phyloP scores from a whole-genome alignment of 2,113 vertebrate genomes.

The Ceratotherium simum region DNA sequence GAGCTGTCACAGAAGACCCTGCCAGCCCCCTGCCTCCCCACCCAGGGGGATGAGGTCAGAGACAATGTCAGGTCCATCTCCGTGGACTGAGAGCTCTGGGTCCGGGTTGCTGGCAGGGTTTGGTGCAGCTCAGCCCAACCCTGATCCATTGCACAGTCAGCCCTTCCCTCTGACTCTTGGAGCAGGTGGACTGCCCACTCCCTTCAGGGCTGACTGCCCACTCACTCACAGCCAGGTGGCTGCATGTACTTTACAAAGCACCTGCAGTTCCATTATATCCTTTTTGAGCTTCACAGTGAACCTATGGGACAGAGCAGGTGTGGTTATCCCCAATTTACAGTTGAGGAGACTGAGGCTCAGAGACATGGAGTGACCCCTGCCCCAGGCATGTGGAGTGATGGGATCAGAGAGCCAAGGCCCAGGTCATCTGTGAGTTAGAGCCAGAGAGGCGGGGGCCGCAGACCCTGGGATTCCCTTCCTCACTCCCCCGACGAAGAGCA shows the following conservation, averaged over 20 bases:
- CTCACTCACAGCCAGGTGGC: too few relatives aligned
- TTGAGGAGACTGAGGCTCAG: not conserved
- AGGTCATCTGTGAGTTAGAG: not conserved
- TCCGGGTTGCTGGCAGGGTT: not conserved
- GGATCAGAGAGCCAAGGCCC: not conserved
- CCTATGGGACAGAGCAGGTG: not conserved
- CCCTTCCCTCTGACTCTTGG: not conserved
- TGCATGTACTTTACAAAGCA: not conserved
- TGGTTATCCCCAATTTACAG: not conserved
- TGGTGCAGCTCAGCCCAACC: not conserved
- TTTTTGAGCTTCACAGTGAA: not conserved
- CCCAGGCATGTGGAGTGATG: not conserved
- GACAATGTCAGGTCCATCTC: not conserved
- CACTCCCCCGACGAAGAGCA: not conserved
- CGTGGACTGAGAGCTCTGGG: not conserved
- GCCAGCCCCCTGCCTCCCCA: not conserved
- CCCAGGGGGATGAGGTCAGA: rapidly evolving
- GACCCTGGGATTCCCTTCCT: not conserved
- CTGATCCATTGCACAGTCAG: not conserved
- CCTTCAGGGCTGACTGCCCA: not conserved
- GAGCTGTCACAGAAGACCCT: not conserved
- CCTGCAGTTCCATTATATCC: not conserved
- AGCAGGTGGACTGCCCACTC: not conserved
- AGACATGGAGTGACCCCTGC: not conserved
- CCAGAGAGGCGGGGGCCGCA: not conserved